Base-by-base conservation (phyloP, 2,797 vertebrate genomes). In the Propithecus deckenii region DNA sequence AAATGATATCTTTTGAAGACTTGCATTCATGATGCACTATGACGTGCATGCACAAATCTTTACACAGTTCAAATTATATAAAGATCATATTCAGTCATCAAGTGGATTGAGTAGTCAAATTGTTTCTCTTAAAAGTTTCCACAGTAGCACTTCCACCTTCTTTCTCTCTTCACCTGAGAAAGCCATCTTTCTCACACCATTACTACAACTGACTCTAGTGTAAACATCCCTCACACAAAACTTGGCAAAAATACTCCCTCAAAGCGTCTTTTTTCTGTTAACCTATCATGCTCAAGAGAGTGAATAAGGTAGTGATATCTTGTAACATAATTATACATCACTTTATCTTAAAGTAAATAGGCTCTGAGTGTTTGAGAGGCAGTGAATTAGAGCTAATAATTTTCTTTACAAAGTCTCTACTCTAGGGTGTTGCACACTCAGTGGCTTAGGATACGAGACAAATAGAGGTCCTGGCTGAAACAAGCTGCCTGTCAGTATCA, bases 1-100 rank as follows among this genome's bases (percentile, higher is more conserved):
- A 92, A 89, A 91, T 75, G 17, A 91, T 87, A 61, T 86, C 46
- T 65, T 95, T 96, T 80, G 43, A 97, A 14, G 1, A 91, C 41
- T n/a, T 71, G 35, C 59, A 25, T 97, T 94, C 43, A 41, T 1
- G 79, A 94, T 74, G 14, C 6, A n/a, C 2, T 35, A 69, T 63
- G 61, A 20, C 61, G 89, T 15, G 46, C 6, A 65, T 0, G 38
- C 10, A 65, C 0, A 97, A 25, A 95, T 96, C 35, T 92, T 93
- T 20, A 69, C 7, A 7, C 1, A 74, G 25, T 61, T 65, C 14
- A 92, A 74, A 43, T 38, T 71, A 5, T 10, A n/a, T 38, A 67
- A 76, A 69, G 8, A 22, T 72, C 5, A 35, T 35, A 59, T 17
- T 1, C 13, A 52, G 25, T 71, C 28, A 59, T 81, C n/a, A 57